phyloP scores from a whole-genome alignment of 2,888 invertebrate species.

The Lochmaea crataegi region DNA sequence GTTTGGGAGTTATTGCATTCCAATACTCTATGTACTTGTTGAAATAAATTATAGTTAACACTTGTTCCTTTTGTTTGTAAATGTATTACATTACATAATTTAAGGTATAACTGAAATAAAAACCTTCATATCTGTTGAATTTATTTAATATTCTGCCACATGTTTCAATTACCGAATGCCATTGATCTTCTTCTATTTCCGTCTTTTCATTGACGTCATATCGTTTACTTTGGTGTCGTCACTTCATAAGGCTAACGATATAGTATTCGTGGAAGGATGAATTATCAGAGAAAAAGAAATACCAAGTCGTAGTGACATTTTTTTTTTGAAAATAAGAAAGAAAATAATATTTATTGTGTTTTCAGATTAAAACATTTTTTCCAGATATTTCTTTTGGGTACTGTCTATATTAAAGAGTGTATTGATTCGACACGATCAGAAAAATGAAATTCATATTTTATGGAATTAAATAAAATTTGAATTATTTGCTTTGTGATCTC shows the following conservation, averaged over 20 bases:
- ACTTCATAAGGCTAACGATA: slow-evolving; percentile 46
- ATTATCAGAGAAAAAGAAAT: slow-evolving; percentile 7
- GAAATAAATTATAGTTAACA: no score
- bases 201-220: slow-evolving; percentile 48
- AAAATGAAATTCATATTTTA: background rate
- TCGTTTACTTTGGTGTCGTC: slow-evolving; percentile 46
- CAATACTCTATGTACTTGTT: no score
- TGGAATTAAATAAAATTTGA: background rate
- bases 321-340: no score
- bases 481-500: background rate
- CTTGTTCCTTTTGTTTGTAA: no score
- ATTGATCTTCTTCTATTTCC: slow-evolving; percentile 46
- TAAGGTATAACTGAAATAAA: background rate
- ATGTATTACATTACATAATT: no score
- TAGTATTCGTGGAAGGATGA: slow-evolving; percentile 42
- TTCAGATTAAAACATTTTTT: background rate
- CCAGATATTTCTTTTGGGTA: background rate
- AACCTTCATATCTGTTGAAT: background rate
- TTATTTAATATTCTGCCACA: slow-evolving; percentile 32
- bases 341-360: background rate
- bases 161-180: slow-evolving; percentile 31
- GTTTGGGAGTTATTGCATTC: no score
- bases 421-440: background rate
- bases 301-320: no score
- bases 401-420: background rate